Evolutionary conservation across 2,888 invertebrate genomes (phyloP).

Genomic region (Junonia oenone): DNA sequence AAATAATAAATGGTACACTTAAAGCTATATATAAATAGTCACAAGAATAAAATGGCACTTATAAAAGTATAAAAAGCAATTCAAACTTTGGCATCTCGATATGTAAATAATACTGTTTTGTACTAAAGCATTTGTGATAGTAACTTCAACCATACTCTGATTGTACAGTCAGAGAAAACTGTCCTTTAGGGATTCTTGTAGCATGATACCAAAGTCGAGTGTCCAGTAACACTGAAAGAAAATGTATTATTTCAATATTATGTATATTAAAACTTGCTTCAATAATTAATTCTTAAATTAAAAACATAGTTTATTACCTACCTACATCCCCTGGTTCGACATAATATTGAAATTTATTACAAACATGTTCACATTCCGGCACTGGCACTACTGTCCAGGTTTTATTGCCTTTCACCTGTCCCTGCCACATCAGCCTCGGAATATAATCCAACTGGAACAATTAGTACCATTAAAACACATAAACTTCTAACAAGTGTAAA

Average conservation of each 20-base stretch:
- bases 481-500: background rate
- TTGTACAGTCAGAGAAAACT: slow-evolving; percentile 92
- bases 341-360: slow-evolving; percentile 85
- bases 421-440: slow-evolving; percentile 95
- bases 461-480: background rate
- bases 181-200: slow-evolving; percentile 88
- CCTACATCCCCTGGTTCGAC: slow-evolving; percentile 93
- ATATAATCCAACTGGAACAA: slow-evolving; percentile 91
- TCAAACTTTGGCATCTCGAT: slow-evolving; percentile 67
- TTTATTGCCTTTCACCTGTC: slow-evolving; percentile 91
- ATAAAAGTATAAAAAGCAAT: slow-evolving; percentile 41
- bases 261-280: background rate
- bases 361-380: slow-evolving; percentile 90
- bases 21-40: slow-evolving; percentile 46
- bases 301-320: slow-evolving; percentile 48
- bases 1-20: slow-evolving; percentile 49
- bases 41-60: slow-evolving; percentile 66
- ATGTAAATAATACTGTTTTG: slow-evolving; percentile 56
- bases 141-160: slow-evolving; percentile 90
- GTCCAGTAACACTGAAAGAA: slow-evolving; percentile 87
- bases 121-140: slow-evolving; percentile 39
- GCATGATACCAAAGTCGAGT: slow-evolving; percentile 96
- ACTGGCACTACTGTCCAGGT: slow-evolving; percentile 91
- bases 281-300: background rate
- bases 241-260: background rate